phyloP scores from a whole-genome alignment of 2,797 vertebrate genomes.

The Mormyrops boulengeri region DNA sequence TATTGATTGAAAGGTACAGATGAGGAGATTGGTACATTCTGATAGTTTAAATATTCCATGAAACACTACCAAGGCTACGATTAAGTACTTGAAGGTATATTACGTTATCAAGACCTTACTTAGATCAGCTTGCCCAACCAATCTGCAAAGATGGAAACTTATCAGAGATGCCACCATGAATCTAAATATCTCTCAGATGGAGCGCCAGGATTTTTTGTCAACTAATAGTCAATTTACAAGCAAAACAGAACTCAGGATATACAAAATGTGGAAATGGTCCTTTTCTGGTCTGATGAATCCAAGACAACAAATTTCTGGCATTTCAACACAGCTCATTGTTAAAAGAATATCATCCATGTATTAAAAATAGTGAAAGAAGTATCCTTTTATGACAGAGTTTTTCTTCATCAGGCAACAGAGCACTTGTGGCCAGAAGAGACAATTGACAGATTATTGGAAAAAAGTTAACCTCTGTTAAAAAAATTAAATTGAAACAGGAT shows the following conservation, averaged over 20 bases:
- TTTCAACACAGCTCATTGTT: not conserved
- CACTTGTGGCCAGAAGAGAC: not conserved
- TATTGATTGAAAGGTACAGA: not conserved
- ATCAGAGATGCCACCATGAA: not conserved
- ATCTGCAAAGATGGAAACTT: not conserved
- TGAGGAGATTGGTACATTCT: not conserved
- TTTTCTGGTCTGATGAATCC: not conserved
- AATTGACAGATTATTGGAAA: not conserved
- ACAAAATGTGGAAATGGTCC: not conserved
- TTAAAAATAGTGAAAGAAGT: not conserved
- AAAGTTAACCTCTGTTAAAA: not conserved
- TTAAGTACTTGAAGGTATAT: not conserved
- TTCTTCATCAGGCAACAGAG: not conserved
- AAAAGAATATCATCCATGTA: not conserved
- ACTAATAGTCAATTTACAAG: not conserved
- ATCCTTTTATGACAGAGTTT: not conserved
- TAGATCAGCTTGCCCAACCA: not conserved
- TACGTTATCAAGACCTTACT: not conserved
- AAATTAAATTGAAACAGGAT: not conserved
- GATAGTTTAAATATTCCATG: not conserved
- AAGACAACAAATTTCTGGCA: not conserved
- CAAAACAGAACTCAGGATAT: not conserved
- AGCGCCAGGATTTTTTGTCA: not conserved
- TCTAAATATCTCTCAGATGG: not conserved
- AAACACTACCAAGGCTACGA: not conserved